Evolutionary conservation across 2,888 invertebrate species (phyloP).

Genomic region (Eueremaeus valkanovi): DNA sequence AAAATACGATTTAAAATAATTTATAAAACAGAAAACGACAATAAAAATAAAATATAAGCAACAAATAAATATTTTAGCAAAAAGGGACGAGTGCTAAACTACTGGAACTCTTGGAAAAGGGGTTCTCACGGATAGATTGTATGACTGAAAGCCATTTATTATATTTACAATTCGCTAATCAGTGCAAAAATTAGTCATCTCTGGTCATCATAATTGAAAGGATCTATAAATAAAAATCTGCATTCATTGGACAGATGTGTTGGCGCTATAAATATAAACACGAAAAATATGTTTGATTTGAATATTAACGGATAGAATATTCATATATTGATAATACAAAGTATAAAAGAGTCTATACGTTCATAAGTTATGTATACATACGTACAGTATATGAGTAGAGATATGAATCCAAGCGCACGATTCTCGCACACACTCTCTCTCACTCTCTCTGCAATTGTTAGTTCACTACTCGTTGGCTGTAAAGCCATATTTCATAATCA

Average conservation of each 20-base stretch:
- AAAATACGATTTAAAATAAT: too few relatives aligned
- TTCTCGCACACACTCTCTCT: too few relatives aligned
- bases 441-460: neutral
- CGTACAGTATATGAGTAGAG: neutral
- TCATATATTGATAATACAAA: neutral
- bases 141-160: neutral
- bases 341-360: neutral
- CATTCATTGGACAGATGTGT: conserved; percentile 13
- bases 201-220: neutral
- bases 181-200: neutral
- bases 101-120: too few relatives aligned
- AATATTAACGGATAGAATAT: neutral
- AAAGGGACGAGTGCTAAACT: too few relatives aligned
- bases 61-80: too few relatives aligned
- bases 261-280: neutral
- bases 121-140: neutral
- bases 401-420: neutral
- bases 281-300: conserved; percentile 1
- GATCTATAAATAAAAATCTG: neutral
- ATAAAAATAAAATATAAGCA: too few relatives aligned
- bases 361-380: neutral
- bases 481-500: conserved; percentile 9
- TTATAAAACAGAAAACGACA: too few relatives aligned
- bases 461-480: too few relatives aligned
- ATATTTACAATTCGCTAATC: neutral